Evolutionary conservation across 1,140 invertebrate species (phyloP), one percentile per base, ranked within the genome.

Genomic region (Saxidomus purpurata): DNA sequence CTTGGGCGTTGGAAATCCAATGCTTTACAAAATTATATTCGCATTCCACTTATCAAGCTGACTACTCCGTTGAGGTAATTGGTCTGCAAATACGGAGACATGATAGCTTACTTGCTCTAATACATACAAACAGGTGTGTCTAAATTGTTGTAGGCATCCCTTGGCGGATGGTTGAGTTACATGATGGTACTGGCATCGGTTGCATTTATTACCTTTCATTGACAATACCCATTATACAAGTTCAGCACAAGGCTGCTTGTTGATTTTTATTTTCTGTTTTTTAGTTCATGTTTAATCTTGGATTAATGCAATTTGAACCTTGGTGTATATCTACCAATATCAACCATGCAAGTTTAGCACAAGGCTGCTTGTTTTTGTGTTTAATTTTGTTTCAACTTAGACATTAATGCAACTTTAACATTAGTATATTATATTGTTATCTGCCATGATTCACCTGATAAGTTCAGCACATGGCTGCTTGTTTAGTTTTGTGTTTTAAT

Each of bases 391-490:
- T 63, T 25, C 15, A 6, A 28, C 9, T 63, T n/a, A n/a, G n/a
- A n/a, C n/a, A n/a, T n/a, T n/a, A n/a, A n/a, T n/a, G n/a, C n/a
- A n/a, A n/a, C 6, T 28, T 28, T 63, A 8, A 63, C 6, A 63
- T 28, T 6, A 1, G 59, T 63, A 9, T 63, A 28, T 63, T 4
- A 28, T 1, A 63, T 9, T 1, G 8, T 63, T 63, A 15, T 9
- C 15, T 63, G 25, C 59, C 8, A 28, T 6, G 6, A 4, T 28
- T n/a, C 15, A 28, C 3, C 11, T n/a, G 8, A n/a, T 25, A 63
- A 63, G 59, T 28, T 63, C 59, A 63, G 59, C 25, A 63, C 25
- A 63, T 28, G 59, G 59, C 59, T 63, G 59, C 59, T 63, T 63
- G 59, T n/a, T 19, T 55, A 55, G 8, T 19, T n/a, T 55, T 55